These are phyloP conservation scores for Fundulus diaphanus DNA, from an alignment of 2,797 vertebrate genomes.

Conservation along the genomic window DNA sequence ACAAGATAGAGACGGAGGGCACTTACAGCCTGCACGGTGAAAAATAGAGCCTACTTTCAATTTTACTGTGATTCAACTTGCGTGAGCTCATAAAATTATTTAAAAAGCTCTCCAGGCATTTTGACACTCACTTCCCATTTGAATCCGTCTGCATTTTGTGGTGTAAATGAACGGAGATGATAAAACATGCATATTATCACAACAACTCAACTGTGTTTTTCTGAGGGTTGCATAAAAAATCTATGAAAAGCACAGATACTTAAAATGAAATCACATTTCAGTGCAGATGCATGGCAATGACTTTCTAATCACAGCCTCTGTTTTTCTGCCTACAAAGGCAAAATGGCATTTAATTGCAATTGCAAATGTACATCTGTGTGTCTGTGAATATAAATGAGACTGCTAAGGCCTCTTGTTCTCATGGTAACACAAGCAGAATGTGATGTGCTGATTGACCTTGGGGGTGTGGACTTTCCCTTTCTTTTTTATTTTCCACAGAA, in stretches of 20 bases:
- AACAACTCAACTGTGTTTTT: constrained; percentile 45
- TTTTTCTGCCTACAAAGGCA: constrained; percentile 57
- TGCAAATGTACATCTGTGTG: constrained; percentile 77
- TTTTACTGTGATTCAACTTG: constrained; percentile 64
- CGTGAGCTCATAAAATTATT: constrained; percentile 65
- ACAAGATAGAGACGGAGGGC: constrained; percentile 44
- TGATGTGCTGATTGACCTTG: constrained; percentile 77
- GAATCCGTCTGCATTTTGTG: constrained; percentile 36
- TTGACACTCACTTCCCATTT: constrained; percentile 56
- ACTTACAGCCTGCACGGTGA: constrained; percentile 48
- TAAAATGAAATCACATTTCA: constrained; percentile 44
- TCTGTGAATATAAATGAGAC: constrained; percentile 79
- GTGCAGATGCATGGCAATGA: constrained; percentile 33
- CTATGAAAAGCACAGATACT: constrained; percentile 43
- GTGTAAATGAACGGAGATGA: constrained; percentile 40
- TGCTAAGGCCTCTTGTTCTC: constrained; percentile 74
- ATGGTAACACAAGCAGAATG: constrained; percentile 79
- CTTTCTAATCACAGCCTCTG: constrained; percentile 45
- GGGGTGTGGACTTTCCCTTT: constrained; percentile 53
- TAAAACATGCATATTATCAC: constrained; percentile 58
- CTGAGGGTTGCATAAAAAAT: constrained; percentile 45
- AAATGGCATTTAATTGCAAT: constrained; percentile 77
- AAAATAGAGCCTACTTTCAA: constrained; percentile 50
- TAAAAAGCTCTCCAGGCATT: constrained; percentile 56
- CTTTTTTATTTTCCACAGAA: constrained; percentile 20